Evolutionary conservation across 1,140 invertebrate species (phyloP), one percentile per base, ranked within the genome.

Genomic region (Bombus confusus): DNA sequence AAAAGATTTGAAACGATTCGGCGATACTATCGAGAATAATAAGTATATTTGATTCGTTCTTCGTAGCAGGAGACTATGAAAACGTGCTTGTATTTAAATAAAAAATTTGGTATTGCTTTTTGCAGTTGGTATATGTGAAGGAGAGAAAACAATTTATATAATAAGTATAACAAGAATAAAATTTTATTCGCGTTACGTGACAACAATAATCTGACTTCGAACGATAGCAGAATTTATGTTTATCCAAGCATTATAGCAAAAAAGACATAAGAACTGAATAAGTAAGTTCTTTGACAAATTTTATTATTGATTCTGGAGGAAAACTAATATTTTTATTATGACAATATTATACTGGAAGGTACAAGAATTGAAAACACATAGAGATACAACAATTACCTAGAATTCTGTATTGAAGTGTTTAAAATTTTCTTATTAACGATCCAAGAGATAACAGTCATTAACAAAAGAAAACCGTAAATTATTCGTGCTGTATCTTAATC

Each of bases 41-140:
- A n/a, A 31, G 4, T 25, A 69, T 41, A 13, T 78, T 25, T 34
- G 0, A 78, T 78, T 78, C n/a, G 22, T 77, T 79, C 2, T 15
- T 69, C 18, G 12, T 34, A 79, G 34, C 34, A 43, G 2, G 37
- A 18, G 6, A 79, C 3, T n/a, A 43, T 28, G 37, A 47, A 37
- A 69, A 37, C 3, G 1, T n/a, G 39, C n/a, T 57, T 47, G 22
- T 71, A 34, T 80, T 5, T 5, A 3, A 22, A n/a, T 59, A 15
- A 25, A 43, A 57, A 71, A 71, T n/a, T 25, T 71, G 15, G 28
- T 6, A 57, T 80, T 52, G 43, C 66, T 34, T 83, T 76, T 83
- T 47, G n/a, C 37, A n/a, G n/a, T n/a, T n/a, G n/a, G n/a, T n/a
- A n/a, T n/a, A n/a, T n/a, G n/a, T n/a, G n/a, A n/a, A n/a, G n/a